A percentile compares a stretch with the other conserved stretches of the same genome.
These are phyloP conservation scores for Hoplodrina blanda DNA, from an alignment of 2,888 invertebrate genomes.

Conservation along the genomic window DNA sequence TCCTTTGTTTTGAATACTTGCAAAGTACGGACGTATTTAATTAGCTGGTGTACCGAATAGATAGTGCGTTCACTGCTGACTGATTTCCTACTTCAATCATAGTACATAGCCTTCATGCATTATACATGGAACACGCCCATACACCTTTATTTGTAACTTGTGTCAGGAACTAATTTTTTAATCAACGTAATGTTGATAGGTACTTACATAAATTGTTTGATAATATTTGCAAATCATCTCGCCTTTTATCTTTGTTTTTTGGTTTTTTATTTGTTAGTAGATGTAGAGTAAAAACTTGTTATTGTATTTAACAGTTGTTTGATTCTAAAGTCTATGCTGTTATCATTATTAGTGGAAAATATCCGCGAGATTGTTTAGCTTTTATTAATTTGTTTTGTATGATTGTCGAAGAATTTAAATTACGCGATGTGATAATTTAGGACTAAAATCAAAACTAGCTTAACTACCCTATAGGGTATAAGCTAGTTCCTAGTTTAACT, in stretches of 20 bases:
- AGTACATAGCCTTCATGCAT: slow-evolving; percentile 42
- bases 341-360: slow-evolving; percentile 19
- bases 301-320: slow-evolving; percentile 12
- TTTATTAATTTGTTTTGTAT: background rate
- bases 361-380: background rate
- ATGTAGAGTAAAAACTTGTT: slow-evolving; percentile 35
- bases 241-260: slow-evolving; percentile 36
- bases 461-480: too few relatives aligned
- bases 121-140: slow-evolving; percentile 47
- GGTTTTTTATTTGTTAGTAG: slow-evolving; percentile 13
- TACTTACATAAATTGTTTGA: slow-evolving; percentile 23
- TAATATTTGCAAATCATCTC: slow-evolving; percentile 46
- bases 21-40: slow-evolving; percentile 23
- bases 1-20: slow-evolving; percentile 50
- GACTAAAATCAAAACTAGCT: too few relatives aligned
- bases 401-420: background rate
- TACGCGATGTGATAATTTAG: too few relatives aligned
- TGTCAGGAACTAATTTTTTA: slow-evolving; percentile 39
- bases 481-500: too few relatives aligned
- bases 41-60: slow-evolving; percentile 16
- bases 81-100: slow-evolving; percentile 45
- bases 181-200: background rate
- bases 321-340: slow-evolving; percentile 27
- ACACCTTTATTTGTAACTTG: slow-evolving; percentile 33
- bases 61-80: slow-evolving; percentile 30